These are phyloP conservation scores for Pseudomyrmex flavicornis DNA, from an alignment of 1,140 invertebrate species.

Conservation along the genomic window DNA sequence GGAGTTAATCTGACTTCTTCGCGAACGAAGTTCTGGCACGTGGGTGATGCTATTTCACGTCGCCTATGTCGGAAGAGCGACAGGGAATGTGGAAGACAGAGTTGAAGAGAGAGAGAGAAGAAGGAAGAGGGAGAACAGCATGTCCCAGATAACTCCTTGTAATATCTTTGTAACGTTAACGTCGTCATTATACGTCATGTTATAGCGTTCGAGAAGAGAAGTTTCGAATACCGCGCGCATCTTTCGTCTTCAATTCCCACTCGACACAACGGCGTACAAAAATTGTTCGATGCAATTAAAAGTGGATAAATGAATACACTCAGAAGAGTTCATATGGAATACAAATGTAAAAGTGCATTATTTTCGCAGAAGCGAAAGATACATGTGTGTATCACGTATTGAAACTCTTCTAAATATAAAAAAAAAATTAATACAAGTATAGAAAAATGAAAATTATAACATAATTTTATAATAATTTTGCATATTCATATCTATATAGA, in stretches of 20 bases:
- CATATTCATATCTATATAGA: too few relatives aligned
- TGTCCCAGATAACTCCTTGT: conserved; percentile 52
- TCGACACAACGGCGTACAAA: background rate
- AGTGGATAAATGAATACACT: background rate
- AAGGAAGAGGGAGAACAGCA: background rate
- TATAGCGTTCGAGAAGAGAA: background rate
- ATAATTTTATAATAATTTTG: too few relatives aligned
- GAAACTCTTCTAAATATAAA: too few relatives aligned
- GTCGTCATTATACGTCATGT: conserved; percentile 23
- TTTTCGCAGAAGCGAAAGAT: too few relatives aligned
- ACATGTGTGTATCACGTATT: too few relatives aligned
- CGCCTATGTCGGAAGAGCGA: conserved; percentile 44
- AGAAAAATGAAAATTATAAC: too few relatives aligned
- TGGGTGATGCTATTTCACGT: conserved; percentile 47
- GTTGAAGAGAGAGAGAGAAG: background rate
- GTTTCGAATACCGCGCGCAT: conserved; percentile 14
- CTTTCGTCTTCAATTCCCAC: conserved; percentile 8
- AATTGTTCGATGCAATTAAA: background rate
- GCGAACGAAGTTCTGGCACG: conserved; percentile 56
- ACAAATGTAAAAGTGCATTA: too few relatives aligned
- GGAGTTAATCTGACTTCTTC: conserved; percentile 18
- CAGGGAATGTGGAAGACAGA: conserved; percentile 47
- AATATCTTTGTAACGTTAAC: conserved; percentile 54
- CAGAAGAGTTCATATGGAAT: too few relatives aligned
- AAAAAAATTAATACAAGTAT: too few relatives aligned